Base-by-base conservation (phyloP, 2,113 vertebrate species). In the Paralichthys olivaceus region DNA sequence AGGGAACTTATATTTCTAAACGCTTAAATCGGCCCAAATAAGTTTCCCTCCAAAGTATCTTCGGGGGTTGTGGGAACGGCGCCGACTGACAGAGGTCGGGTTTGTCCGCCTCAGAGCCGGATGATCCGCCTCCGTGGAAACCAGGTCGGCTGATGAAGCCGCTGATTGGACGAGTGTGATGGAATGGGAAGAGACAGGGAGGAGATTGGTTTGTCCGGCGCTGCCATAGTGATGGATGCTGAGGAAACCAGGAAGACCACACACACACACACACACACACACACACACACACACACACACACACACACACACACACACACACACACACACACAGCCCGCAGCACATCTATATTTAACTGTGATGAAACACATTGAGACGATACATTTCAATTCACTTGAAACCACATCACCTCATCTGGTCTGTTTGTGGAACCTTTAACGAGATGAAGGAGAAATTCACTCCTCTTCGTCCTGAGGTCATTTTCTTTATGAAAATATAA, bases 211-310 rank as follows among this genome's bases (percentile, higher is more conserved):
- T 90, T 85, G 88, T 86, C 85, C 55, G 43, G 68, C 2, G 70
- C 83, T 83, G 83, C 81, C 81, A 83, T 37, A 3, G 80, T 91
- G 88, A 91, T 91, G 88, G 87, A 91, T 90, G 86, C 81, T 20
- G 69, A 72, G 82, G 72, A 22, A 72, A 76, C 53, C 69, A 69
- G 69, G 70, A 72, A 2, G 76, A 80, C 28, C 73, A 53, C 69
- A 72, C 77, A 83, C 81, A 64, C 77, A n/a, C 64, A 49, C 40
- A 51, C 47, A 59, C 68, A 60, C 65, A 49, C 28, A 64, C 47
- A 60, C 62, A 68, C n/a, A 72, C 73, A 74, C 61, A 51, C 75
- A 49, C 67, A 71, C 77, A 87, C 78, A 71, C 76, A 23, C 62
- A 56, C 25, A 57, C 43, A 57, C 73, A 72, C 75, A 83, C 73